Evolutionary conservation across 2,888 invertebrate genomes (phyloP), one percentile per base, ranked within the genome.

Genomic region (Plagodis pulveraria): DNA sequence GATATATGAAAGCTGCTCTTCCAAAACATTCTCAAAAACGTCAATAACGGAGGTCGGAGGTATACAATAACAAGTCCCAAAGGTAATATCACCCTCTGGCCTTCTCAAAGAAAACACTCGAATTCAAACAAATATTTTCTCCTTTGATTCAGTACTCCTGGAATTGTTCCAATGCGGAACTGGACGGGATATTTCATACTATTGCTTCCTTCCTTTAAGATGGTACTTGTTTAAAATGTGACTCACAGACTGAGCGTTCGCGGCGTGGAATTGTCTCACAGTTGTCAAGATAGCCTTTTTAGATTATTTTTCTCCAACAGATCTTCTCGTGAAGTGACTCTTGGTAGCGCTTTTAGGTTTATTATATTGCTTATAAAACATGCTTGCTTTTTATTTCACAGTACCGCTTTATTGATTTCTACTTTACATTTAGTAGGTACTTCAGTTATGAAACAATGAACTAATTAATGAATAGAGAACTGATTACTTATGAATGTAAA

Each of bases 151-250:
- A 72, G 60, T 61, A 48, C 62, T 55, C 58, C 78, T 84, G 84
- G 84, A 83, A 66, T 65, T 45, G 55, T 76, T 83, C 83, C 84
- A 84, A 83, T 52, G 47, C 68, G 80, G 77, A 78, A 77, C 66
- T 63, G 75, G 73, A 66, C 67, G 73, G 74, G 70, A 71, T 76
- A 73, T 74, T 75, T 70, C 59, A 73, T 66, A 73, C 77, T 83
- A 80, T 81, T 81, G 76, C 80, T 83, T 83, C 83, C 84, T 83
- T 84, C 80, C 84, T 73, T 61, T 63, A 58, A 67, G 68, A 65
- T 60, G 64, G 58, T 60, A 60, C 65, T 66, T 64, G 57, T 67
- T 68, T 65, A 65, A 65, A 62, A 73, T 66, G 67, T 67, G 68
- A 70, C 64, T 71, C 58, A 63, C 62, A 63, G 50, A 66, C 64